A percentile compares a stretch with the other conserved stretches of the same genome.
phyloP scores from a whole-genome alignment of 2,797 vertebrate species.

The Stomatorhinus walkeri region DNA sequence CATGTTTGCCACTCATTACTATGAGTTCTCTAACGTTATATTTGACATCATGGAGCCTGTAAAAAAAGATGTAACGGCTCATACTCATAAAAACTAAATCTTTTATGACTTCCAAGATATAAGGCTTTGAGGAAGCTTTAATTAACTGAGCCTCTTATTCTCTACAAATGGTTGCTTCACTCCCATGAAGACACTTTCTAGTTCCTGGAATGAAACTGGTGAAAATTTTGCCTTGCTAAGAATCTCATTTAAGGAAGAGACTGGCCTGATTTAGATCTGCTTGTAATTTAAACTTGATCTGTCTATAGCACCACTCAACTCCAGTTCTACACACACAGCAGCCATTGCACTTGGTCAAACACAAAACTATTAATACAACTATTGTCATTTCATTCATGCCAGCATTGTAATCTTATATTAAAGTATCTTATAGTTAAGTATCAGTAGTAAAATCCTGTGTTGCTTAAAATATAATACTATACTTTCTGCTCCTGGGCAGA shows the following conservation, averaged over 20 bases:
- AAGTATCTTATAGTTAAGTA: too few species aligned
- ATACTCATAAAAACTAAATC: conserved; percentile 2
- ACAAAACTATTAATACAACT: neutral
- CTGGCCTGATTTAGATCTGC: neutral
- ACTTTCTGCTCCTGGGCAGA: neutral
- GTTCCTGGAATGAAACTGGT: neutral
- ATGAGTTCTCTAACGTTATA: neutral
- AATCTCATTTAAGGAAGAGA: neutral
- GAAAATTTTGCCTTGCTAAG: neutral
- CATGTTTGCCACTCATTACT: neutral
- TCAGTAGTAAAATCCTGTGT: neutral
- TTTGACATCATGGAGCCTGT: neutral
- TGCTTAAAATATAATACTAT: neutral
- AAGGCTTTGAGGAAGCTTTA: neutral
- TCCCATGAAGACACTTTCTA: neutral
- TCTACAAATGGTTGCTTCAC: neutral
- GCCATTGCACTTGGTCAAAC: neutral
- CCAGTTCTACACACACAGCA: neutral
- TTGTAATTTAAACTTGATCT: neutral
- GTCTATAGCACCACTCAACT: neutral
- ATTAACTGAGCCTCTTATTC: neutral
- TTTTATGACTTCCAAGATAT: neutral
- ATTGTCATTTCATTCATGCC: neutral
- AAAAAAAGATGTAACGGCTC: neutral
- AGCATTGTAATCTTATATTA: neutral